Evolutionary conservation across 2,888 invertebrate genomes (phyloP), one percentile per base, ranked within the genome.

Genomic region (Coremacera marginata): DNA sequence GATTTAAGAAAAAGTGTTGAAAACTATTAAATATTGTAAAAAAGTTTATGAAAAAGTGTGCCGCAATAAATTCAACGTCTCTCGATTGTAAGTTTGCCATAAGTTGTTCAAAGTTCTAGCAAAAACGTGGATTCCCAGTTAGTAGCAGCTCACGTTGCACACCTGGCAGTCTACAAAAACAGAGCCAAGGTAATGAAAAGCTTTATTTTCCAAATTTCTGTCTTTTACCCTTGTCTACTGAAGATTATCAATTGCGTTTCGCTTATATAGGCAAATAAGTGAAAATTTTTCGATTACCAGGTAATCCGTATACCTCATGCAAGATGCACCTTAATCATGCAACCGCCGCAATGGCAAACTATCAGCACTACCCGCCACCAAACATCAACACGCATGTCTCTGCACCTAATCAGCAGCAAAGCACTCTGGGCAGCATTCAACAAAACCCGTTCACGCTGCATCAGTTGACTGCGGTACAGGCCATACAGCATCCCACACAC

Each of bases 291-390:
- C 60, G 51, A 67, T 73, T 70, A 60, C 34, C 34, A 65, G 75
- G 37, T 49, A 73, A 75, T 19, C 82, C 82, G 84, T 84, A 85
- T 87, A 87, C 84, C 86, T 87, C 85, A 83, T 81, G 83, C 81
- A 84, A 83, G 75, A 87, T 87, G 87, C 87, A 87, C 83, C 86
- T 87, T 81, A 87, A 87, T 78, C 87, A 87, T 83, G 87, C 87
- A 78, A 87, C 87, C 79, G 86, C 87, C 77, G 85, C 87, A 71
- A 87, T 87, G 86, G 86, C 87, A 78, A 86, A 87, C 80, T 87
- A 87, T 79, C 87, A 87, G 81, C 88, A 87, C 79, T 87, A 87
- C 83, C 84, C 86, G 81, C 86, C 86, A 49, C 83, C 86, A 76
- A 87, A 87, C 81, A 83, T 87, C 73, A 80, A 86, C 67, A 82